phyloP scores from a whole-genome alignment of 2,113 vertebrate genomes.

The Cercocebus atys region DNA sequence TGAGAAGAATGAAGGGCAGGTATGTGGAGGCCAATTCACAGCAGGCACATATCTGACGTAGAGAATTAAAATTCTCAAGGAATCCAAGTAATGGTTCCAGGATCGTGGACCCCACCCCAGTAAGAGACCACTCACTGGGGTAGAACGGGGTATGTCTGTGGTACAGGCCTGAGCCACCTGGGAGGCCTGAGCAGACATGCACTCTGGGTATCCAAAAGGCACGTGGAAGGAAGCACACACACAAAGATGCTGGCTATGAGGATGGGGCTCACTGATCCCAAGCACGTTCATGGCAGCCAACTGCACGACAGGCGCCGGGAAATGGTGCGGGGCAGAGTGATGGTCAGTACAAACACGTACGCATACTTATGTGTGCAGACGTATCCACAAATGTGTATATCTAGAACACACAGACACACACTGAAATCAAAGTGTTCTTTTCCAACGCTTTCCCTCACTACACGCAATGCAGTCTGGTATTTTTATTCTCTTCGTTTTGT shows the following conservation, averaged over 20 bases:
- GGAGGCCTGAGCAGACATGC: not conserved
- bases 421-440: not conserved
- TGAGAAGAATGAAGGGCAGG: not conserved
- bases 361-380: no score
- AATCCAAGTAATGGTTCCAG: not conserved
- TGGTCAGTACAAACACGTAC: not conserved
- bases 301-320: accelerated
- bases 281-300: not conserved
- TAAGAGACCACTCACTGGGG: not conserved
- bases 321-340: no score
- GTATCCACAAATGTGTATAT: no score
- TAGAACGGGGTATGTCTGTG: no score
- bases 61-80: not conserved
- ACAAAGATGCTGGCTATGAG: not conserved
- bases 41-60: not conserved
- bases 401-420: not conserved
- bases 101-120: accelerated
- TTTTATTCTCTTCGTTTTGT: not conserved
- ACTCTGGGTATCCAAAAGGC: not conserved
- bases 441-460: not conserved
- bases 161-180: not conserved
- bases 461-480: not conserved
- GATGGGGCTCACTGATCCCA: not conserved
- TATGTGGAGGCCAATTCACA: not conserved
- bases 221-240: not conserved